Evolutionary conservation across 2,797 vertebrate genomes (phyloP).

Genomic region (Gymnocypris eckloni): DNA sequence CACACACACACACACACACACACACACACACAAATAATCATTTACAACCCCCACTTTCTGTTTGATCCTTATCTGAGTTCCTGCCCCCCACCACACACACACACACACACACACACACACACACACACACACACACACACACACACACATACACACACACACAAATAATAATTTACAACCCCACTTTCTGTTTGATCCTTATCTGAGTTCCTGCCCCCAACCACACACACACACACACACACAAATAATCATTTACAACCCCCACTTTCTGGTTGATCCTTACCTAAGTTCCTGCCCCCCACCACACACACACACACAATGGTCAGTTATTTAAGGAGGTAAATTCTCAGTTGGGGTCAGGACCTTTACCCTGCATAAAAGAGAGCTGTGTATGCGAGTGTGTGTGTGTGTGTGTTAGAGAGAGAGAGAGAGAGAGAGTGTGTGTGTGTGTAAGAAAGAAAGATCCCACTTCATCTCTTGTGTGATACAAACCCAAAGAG

Average conservation of each 20-base stretch:
- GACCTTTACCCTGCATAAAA: slow-evolving; percentile 33
- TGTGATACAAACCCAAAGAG: slow-evolving; percentile 20
- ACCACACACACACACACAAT: slow-evolving; percentile 6
- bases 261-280: slow-evolving; percentile 29
- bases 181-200: slow-evolving; percentile 20
- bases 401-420: no score
- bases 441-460: neutral
- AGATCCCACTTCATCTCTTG: slow-evolving; percentile 18
- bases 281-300: slow-evolving; percentile 24
- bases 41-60: slow-evolving; percentile 49
- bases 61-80: slow-evolving; percentile 28
- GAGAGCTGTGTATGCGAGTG: neutral
- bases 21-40: slow-evolving; percentile 48
- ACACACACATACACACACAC: neutral
- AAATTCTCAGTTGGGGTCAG: slow-evolving; percentile 17
- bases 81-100: neutral
- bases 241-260: slow-evolving; percentile 57
- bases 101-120: slow-evolving; percentile 18
- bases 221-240: neutral
- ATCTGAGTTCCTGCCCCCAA: slow-evolving; percentile 15
- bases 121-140: slow-evolving; percentile 12
- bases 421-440: neutral
- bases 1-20: neutral
- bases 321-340: slow-evolving; percentile 4
- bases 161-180: slow-evolving; percentile 57